Percentiles rank a stretch among this genome's conserved stretches.
Evolutionary conservation across 1,140 invertebrate species (phyloP).

Genomic region (Microplitis demolitor): DNA sequence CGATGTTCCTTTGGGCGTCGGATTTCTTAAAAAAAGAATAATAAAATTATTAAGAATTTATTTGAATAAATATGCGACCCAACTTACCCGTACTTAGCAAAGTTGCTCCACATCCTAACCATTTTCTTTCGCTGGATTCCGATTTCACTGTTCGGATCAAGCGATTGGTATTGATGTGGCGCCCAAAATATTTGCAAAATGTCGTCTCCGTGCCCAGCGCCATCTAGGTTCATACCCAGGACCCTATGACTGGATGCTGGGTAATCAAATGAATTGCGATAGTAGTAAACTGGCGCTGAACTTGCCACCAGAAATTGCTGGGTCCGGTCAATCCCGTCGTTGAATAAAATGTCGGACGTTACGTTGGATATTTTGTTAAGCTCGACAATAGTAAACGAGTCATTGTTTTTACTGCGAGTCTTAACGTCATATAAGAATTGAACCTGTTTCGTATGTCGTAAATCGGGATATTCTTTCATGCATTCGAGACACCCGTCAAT

Average conservation of each 20-base stretch:
- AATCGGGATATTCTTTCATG: too few species aligned
- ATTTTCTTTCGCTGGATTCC: not conserved
- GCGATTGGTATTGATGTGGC: too few species aligned
- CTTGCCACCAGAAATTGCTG: slow-evolving; percentile 57
- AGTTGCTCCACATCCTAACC: slow-evolving; percentile 1
- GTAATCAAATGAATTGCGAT: not conserved
- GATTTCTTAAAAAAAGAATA: not conserved
- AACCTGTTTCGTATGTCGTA: too few species aligned
- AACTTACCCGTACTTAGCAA: slow-evolving; percentile 1
- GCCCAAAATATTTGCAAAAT: not conserved
- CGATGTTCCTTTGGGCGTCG: not conserved
- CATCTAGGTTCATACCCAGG: not conserved
- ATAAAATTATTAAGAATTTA: too few species aligned
- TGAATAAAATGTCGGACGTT: not conserved
- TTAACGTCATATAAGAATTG: too few species aligned
- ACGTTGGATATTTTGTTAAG: not conserved
- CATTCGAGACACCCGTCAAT: too few species aligned
- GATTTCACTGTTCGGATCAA: not conserved
- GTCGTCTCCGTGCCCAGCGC: not conserved
- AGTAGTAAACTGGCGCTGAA: not conserved
- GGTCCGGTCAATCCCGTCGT: slow-evolving; percentile 62
- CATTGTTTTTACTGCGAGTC: too few species aligned
- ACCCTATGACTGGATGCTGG: not conserved
- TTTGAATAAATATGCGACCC: too few species aligned
- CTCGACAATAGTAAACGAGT: too few species aligned